phyloP scores from a whole-genome alignment of 1,140 invertebrate genomes.

The Schlechtendalia chinensis region DNA sequence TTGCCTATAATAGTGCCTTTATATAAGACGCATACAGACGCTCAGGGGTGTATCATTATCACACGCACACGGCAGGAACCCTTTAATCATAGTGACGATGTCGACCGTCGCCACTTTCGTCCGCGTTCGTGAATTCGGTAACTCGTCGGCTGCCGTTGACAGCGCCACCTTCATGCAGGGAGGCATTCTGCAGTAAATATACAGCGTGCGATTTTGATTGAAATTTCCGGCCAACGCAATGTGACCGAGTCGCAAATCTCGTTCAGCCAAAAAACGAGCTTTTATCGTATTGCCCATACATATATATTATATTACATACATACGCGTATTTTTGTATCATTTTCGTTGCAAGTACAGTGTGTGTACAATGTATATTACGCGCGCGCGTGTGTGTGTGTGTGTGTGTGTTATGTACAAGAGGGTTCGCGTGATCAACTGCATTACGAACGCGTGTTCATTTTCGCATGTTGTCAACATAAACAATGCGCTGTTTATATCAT shows the following conservation, averaged over 20 bases:
- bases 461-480: constrained; percentile 49
- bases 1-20: too few relatives aligned
- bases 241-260: background rate
- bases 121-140: background rate
- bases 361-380: background rate
- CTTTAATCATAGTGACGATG: background rate
- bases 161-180: background rate
- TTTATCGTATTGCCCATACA: background rate
- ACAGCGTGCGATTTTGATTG: constrained; percentile 11
- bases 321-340: too few relatives aligned
- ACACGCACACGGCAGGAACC: background rate
- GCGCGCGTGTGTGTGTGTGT: background rate
- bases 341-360: background rate
- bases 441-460: constrained; percentile 45
- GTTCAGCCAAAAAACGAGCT: background rate
- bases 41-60: background rate
- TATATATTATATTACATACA: background rate
- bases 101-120: background rate
- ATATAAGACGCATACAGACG: background rate
- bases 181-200: background rate
- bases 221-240: constrained; percentile 21
- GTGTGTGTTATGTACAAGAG: background rate
- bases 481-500: constrained; percentile 21
- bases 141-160: background rate
- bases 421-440: constrained; percentile 47